These are phyloP conservation scores for Eupithecia subfuscata DNA, from an alignment of 2,888 invertebrate species.

Conservation along the genomic window DNA sequence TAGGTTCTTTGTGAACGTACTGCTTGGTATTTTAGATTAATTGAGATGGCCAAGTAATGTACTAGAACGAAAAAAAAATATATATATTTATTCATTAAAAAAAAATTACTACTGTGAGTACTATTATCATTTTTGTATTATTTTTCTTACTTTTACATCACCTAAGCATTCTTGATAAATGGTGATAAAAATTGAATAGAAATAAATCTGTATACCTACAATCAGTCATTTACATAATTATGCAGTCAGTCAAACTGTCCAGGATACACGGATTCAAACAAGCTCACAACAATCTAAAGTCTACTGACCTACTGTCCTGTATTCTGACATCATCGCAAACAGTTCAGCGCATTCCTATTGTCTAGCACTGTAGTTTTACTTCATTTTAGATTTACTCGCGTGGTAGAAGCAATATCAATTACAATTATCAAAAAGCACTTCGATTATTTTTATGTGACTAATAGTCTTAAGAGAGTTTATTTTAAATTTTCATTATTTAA, in stretches of 20 bases:
- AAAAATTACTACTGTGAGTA: too few relatives aligned
- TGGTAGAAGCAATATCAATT: not conserved
- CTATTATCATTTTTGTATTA: not conserved
- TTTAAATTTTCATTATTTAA: not conserved
- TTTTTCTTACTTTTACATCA: not conserved
- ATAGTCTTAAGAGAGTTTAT: not conserved
- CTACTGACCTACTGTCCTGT: slow-evolving; percentile 37
- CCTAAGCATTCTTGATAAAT: not conserved
- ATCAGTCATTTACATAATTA: too few relatives aligned
- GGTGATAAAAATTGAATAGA: not conserved
- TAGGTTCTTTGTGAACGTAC: not conserved
- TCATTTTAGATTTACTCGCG: not conserved
- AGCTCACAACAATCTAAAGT: slow-evolving; percentile 28
- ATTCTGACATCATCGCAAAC: slow-evolving; percentile 34
- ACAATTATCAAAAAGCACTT: not conserved
- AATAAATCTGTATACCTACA: not conserved
- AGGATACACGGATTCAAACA: slow-evolving; percentile 12
- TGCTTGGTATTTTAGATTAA: not conserved
- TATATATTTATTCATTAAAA: too few relatives aligned
- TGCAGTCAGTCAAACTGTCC: not conserved
- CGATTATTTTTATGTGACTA: not conserved
- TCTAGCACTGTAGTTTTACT: slow-evolving; percentile 14
- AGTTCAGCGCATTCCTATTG: slow-evolving; percentile 14
- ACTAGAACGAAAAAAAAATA: too few relatives aligned
- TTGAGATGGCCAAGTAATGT: not conserved